These are phyloP conservation scores for Agrotis puta DNA, from an alignment of 2,888 invertebrate genomes.

Conservation along the genomic window DNA sequence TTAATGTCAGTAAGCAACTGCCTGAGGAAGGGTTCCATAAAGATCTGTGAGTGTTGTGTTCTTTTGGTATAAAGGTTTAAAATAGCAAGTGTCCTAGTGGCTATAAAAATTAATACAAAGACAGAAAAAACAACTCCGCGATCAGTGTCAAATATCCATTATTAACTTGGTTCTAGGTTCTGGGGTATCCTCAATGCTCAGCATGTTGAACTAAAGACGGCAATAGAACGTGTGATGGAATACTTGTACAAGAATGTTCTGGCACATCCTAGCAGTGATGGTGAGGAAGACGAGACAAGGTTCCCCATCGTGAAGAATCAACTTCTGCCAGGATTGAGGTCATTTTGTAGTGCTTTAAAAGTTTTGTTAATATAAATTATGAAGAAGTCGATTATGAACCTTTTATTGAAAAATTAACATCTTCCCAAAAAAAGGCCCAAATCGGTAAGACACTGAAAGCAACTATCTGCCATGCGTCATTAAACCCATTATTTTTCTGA, in stretches of 20 bases:
- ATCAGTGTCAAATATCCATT: background rate
- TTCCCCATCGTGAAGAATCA: conserved; percentile 96
- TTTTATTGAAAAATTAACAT: no score
- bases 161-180: conserved; percentile 86
- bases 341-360: conserved; percentile 97
- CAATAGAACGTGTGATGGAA: conserved; percentile 96
- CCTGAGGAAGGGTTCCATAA: conserved; percentile 98
- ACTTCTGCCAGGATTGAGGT: conserved; percentile 95
- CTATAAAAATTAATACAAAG: no score
- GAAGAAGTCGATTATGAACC: background rate
- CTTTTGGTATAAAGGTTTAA: background rate
- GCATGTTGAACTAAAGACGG: conserved; percentile 95
- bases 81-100: background rate
- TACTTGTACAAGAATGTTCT: conserved; percentile 97
- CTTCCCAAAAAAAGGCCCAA: no score
- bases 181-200: conserved; percentile 95
- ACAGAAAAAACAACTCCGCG: background rate
- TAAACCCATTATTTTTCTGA: background rate
- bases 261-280: conserved; percentile 95
- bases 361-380: conserved; percentile 76
- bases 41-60: conserved; percentile 90
- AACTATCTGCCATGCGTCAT: background rate
- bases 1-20: conserved; percentile 95
- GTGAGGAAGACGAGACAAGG: conserved; percentile 95
- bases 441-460: no score